These are phyloP conservation scores for Microchrysa polita DNA, from an alignment of 2,888 invertebrate genomes.

Conservation along the genomic window DNA sequence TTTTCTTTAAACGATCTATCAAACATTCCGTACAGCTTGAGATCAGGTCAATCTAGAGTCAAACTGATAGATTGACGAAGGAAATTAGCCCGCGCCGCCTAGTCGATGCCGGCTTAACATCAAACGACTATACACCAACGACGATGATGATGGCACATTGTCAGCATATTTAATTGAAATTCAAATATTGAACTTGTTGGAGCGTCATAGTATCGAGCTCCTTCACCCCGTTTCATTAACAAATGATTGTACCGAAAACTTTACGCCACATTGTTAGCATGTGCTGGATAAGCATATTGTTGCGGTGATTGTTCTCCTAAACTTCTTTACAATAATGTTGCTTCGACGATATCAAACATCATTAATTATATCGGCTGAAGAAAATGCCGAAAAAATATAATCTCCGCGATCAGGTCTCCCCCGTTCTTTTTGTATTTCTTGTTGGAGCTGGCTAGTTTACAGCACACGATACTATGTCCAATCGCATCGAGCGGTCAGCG, in stretches of 20 bases:
- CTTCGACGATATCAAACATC: slow-evolving; percentile 27
- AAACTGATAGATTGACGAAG: slow-evolving; percentile 23
- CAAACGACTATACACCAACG: slow-evolving; percentile 18
- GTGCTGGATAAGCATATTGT: not conserved
- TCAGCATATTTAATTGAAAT: slow-evolving; percentile 39
- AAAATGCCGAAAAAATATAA: no score
- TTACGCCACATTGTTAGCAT: not conserved
- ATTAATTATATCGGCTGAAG: slow-evolving; percentile 21
- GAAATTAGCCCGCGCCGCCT: slow-evolving; percentile 12
- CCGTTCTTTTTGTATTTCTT: no score
- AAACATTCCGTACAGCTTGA: no score
- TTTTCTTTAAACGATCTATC: no score
- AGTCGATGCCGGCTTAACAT: not conserved
- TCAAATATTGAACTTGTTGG: slow-evolving; percentile 38
- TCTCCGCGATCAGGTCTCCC: no score
- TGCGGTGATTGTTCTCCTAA: not conserved
- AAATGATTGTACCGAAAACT: slow-evolving; percentile 26
- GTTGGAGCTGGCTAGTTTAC: no score
- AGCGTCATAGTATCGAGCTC: not conserved
- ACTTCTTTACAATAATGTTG: not conserved
- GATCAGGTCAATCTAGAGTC: no score
- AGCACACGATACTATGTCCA: no score
- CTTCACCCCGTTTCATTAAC: slow-evolving; percentile 34
- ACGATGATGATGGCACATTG: slow-evolving; percentile 26
- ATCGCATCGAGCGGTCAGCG: no score